Base-by-base conservation (phyloP, 2,113 vertebrate species). In the Sebastes fasciatus region DNA sequence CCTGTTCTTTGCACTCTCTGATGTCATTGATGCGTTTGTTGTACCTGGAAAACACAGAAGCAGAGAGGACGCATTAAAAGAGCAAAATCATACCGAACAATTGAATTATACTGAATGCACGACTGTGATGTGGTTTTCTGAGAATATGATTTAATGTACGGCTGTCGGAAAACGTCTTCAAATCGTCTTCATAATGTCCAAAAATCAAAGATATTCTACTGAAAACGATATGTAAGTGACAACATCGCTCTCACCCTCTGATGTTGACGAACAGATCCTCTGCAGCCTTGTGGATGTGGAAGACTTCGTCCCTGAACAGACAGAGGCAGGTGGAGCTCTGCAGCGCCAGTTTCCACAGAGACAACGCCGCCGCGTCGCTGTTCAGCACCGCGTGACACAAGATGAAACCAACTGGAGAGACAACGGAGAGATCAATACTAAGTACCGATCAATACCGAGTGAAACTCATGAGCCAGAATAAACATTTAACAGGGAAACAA, bases 21-120 rank as follows among this genome's bases (percentile, higher is more conserved):
- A 99, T 99, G 95, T 99, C 98, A 71, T 98, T 99, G 86, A 99
- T 98, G 49, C 98, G 97, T 75, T 99, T 99, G 95, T 99, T 99
- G 94, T 99, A 99, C n/a, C 98, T 99, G 69, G 43, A 91, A 54
- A 80, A 93, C 46, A 89, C 45, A 88, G 10, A 57, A 16, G 13
- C 19, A 65, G 42, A 60, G n/a, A 45, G 1, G 23, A 57, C 1
- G 16, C 4, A 19, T 74, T 54, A 51, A 78, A 82, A 21, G 1
- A 77, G 34, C 5, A 14, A 10, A 5, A 5, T 49, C 2, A 4
- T 16, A 49, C 21, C 5, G 14, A 14, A 6, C 12, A 14, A 12
- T 34, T 8, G 52, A 19, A 14, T 14, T 13, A 57, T 21, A 57
- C 2, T 57, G 19, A n/a, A 57, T n/a, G 1, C 2, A 54, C 16